A percentile compares a stretch with the other conserved stretches of the same genome.
Evolutionary conservation across 2,797 vertebrate species (phyloP).

Genomic region (Sardinella longiceps): DNA sequence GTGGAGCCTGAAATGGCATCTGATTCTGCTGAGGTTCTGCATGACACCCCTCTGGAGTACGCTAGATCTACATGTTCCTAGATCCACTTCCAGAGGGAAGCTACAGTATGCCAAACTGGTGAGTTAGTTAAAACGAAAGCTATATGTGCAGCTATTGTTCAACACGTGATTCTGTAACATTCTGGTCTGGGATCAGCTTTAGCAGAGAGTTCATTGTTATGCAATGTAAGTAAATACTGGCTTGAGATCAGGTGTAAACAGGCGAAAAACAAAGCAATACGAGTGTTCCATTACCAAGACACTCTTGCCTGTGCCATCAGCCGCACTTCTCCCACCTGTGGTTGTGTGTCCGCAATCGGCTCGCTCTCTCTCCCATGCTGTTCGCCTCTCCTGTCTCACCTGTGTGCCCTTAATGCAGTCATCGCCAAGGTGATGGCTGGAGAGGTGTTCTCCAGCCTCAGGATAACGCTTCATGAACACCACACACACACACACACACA

Average conservation of each 20-base stretch:
- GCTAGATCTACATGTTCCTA: background rate
- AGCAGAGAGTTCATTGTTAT: background rate
- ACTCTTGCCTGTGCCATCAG: background rate
- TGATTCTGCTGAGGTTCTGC: no score
- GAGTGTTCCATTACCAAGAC: background rate
- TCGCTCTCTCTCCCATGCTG: background rate
- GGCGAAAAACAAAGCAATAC: background rate
- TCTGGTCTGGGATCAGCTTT: background rate
- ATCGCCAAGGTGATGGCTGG: slow-evolving; percentile 49
- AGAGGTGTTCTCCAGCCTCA: slow-evolving; percentile 20
- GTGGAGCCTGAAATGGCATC: background rate
- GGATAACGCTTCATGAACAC: slow-evolving; percentile 21
- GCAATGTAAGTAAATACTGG: background rate
- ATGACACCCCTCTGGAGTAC: background rate
- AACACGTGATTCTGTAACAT: background rate
- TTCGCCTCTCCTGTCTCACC: slow-evolving; percentile 38
- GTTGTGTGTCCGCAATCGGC: background rate
- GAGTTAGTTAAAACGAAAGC: no score
- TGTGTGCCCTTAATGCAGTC: slow-evolving; percentile 60
- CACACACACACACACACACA: background rate
- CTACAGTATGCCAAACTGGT: no score
- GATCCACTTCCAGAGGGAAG: background rate
- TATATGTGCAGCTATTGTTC: background rate
- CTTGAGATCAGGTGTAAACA: background rate
- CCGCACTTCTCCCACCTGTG: background rate